Evolutionary conservation across 1,140 invertebrate genomes (phyloP).

Genomic region (Rhopalosiphum padi): DNA sequence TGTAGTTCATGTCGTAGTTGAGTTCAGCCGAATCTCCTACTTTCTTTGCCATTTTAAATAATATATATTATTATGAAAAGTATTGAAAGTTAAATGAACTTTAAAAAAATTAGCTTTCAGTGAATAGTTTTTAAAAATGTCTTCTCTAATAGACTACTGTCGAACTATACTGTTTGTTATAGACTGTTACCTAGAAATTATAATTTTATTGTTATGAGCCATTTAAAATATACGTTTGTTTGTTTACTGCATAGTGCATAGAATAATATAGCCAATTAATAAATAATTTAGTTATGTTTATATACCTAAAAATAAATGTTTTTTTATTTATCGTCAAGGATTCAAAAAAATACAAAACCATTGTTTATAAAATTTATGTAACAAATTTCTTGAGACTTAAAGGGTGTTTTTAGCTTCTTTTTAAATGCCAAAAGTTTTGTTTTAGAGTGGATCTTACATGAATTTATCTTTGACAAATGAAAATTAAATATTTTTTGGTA

Average conservation of each 20-base stretch:
- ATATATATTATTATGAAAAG: background rate
- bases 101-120: background rate
- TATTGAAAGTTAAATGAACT: background rate
- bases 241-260: background rate
- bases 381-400: no score
- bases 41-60: slow-evolving; percentile 2
- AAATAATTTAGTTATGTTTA: background rate
- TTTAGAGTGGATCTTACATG: no score
- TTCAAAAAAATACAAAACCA: no score
- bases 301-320: no score
- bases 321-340: no score
- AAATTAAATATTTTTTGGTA: no score
- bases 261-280: background rate
- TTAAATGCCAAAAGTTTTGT: no score
- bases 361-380: no score
- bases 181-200: background rate
- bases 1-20: slow-evolving; percentile 49
- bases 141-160: background rate
- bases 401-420: no score
- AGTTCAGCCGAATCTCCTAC: background rate
- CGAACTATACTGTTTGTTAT: background rate
- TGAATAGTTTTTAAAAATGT: background rate
- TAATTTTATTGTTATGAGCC: background rate
- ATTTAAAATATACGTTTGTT: background rate
- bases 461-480: no score